Conservation (phyloP, 2,113 vertebrate genomes). For the Scortum barcoo region DNA sequence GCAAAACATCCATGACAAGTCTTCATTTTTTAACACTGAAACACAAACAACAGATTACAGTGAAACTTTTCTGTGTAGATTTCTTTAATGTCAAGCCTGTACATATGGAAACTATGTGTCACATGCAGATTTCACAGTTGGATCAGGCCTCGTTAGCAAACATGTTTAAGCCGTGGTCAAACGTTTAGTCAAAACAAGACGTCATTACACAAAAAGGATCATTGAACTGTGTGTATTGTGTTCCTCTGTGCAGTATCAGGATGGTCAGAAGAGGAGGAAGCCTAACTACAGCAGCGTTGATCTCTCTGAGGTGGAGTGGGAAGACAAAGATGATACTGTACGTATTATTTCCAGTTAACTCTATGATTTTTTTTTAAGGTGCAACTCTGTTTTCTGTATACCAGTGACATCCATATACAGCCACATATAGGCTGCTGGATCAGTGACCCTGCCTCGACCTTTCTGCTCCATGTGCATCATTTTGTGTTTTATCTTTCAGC, state of each 20-base stretch:
- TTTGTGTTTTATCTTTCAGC: slow-evolving; percentile 79
- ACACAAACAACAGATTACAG: slow-evolving; percentile 36
- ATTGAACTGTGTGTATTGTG: slow-evolving; percentile 54
- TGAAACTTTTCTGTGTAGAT: neutral
- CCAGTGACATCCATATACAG: neutral
- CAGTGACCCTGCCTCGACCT: slow-evolving; percentile 21
- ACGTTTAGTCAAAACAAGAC: slow-evolving; percentile 25
- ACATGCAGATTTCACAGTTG: slow-evolving; percentile 28
- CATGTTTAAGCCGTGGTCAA: slow-evolving; percentile 14
- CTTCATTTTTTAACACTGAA: slow-evolving; percentile 40
- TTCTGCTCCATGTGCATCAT: neutral
- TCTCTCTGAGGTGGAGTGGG: slow-evolving; percentile 98
- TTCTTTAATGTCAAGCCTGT: slow-evolving; percentile 6
- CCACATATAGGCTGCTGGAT: slow-evolving; percentile 7
- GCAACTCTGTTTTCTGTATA: slow-evolving; percentile 20
- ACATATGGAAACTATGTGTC: slow-evolving; percentile 7
- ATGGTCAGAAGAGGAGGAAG: slow-evolving; percentile 94
- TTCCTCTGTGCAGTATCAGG: slow-evolving; percentile 90
- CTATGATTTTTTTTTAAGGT: neutral
- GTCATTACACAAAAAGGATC: neutral
- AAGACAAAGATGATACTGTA: slow-evolving; percentile 96
- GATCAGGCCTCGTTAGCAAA: slow-evolving; percentile 37
- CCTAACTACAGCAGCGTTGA: slow-evolving; percentile 98
- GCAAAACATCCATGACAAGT: slow-evolving; percentile 35
- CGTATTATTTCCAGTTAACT: slow-evolving; percentile 53